These are phyloP conservation scores for Vandiemenella viatica DNA, from an alignment of 2,888 invertebrate genomes.

Conservation along the genomic window DNA sequence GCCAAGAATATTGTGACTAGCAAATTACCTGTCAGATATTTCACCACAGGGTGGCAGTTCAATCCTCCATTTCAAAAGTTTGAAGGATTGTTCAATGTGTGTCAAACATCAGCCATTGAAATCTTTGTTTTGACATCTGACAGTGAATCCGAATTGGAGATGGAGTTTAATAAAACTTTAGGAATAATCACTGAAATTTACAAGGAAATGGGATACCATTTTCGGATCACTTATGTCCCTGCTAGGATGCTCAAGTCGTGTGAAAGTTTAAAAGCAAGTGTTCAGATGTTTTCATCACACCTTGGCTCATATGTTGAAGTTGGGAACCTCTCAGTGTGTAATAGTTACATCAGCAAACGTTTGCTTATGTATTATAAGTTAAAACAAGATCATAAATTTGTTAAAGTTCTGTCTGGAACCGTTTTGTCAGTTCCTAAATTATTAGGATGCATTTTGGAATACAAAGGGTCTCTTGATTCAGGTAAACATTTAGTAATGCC, in stretches of 20 bases:
- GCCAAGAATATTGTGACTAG: conserved; percentile 48
- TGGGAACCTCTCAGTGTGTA: conserved; percentile 54
- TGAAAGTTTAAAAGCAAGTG: conserved; percentile 50
- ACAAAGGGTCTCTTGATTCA: too few relatives aligned
- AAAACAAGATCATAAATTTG: conserved; percentile 41
- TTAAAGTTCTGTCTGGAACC: conserved; percentile 55
- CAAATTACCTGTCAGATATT: conserved; percentile 53
- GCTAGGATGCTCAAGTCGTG: conserved; percentile 43
- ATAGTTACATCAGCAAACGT: conserved; percentile 62
- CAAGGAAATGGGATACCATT: conserved; percentile 47
- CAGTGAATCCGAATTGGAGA: conserved; percentile 34
- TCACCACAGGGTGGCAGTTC: conserved; percentile 56
- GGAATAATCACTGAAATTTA: conserved; percentile 41
- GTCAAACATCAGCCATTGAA: conserved; percentile 52
- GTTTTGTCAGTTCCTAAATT: conserved; percentile 58
- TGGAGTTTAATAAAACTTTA: conserved; percentile 39
- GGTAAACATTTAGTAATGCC: too few relatives aligned
- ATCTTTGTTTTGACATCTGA: conserved; percentile 43
- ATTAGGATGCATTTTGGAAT: conserved; percentile 56
- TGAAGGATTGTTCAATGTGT: conserved; percentile 46
- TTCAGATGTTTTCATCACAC: conserved; percentile 60
- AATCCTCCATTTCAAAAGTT: conserved; percentile 28
- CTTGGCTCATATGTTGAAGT: conserved; percentile 50
- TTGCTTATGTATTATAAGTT: conserved; percentile 50
- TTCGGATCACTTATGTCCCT: conserved; percentile 43